Conservation (phyloP, 2,797 vertebrate species). For the Gymnothorax javanicus region DNA sequence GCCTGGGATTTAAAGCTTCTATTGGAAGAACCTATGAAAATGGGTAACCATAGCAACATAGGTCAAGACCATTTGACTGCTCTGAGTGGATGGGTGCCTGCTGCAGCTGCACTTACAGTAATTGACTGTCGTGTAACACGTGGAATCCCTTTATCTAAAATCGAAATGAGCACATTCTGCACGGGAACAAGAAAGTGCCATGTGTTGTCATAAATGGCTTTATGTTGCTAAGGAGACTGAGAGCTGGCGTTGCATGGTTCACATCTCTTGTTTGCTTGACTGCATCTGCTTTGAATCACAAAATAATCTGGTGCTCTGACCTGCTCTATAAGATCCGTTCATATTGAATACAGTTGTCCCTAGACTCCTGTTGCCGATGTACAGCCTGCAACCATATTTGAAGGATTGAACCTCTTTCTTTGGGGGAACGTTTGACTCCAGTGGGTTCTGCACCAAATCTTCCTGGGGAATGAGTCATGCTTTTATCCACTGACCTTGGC, state of each 20-base stretch:
- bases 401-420: background rate
- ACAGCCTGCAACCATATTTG: background rate
- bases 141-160: background rate
- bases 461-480: background rate
- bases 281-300: constrained; percentile 5
- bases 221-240: constrained; percentile 15
- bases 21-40: background rate
- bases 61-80: background rate
- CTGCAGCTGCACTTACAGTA: background rate
- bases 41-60: constrained; percentile 13
- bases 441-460: background rate
- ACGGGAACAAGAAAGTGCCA: background rate
- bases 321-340: background rate
- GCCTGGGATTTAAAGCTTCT: background rate
- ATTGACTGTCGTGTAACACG: background rate
- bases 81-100: background rate
- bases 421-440: background rate
- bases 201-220: background rate
- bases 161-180: background rate
- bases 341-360: background rate
- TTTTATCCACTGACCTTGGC: background rate
- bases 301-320: background rate
- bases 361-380: background rate
- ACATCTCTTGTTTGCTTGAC: background rate
- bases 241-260: constrained; percentile 23